A percentile compares a stretch with the other conserved stretches of the same genome.
Conservation (phyloP, 2,888 invertebrate species). For the Hirtodrosophila histrioides region DNA sequence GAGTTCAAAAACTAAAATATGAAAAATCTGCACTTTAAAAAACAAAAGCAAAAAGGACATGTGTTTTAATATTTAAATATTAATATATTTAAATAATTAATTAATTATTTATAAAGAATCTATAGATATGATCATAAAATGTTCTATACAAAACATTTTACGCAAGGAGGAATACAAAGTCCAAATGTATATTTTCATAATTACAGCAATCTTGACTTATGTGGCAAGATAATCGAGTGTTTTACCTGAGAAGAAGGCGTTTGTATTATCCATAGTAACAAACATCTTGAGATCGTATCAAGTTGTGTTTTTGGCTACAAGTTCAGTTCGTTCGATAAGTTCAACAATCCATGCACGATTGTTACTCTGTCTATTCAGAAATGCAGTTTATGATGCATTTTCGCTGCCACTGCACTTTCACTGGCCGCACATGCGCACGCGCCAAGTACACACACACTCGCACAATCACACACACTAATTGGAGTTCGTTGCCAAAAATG, state of each 20-base stretch:
- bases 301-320: neutral
- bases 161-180: too few species aligned
- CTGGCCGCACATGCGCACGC: constrained; percentile 65
- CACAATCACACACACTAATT: constrained; percentile 12
- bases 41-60: too few species aligned
- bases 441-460: constrained; percentile 41
- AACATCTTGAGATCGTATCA: constrained; percentile 77
- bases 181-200: too few species aligned
- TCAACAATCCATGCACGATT: constrained; percentile 43
- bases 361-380: constrained; percentile 41
- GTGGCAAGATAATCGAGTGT: too few species aligned
- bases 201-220: too few species aligned
- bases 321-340: constrained; percentile 26
- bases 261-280: constrained; percentile 83
- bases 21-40: too few species aligned
- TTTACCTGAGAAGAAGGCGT: constrained; percentile 84
- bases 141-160: too few species aligned
- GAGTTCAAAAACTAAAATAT: too few species aligned
- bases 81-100: too few species aligned
- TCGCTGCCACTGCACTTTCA: constrained; percentile 60
- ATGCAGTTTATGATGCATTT: constrained; percentile 60
- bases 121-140: too few species aligned
- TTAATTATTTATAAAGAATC: too few species aligned
- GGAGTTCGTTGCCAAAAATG: constrained; percentile 54
- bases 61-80: too few species aligned